Evolutionary conservation across 1,140 invertebrate genomes (phyloP), one percentile per base, ranked within the genome.

Genomic region (Diprion similis): DNA sequence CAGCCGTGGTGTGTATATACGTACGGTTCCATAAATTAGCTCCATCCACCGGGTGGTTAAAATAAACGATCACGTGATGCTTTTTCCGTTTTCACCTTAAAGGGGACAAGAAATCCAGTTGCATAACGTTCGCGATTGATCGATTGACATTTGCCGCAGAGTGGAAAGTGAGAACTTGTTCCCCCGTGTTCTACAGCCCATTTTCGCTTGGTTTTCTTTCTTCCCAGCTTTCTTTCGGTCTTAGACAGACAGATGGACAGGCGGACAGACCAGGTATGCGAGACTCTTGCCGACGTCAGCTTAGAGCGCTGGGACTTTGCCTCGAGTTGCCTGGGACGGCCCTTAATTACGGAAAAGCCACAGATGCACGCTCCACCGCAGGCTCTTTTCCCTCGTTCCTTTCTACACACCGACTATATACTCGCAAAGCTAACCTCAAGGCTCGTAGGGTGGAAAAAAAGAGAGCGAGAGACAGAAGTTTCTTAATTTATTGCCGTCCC

Each of bases 331-430:
- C n/a, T 15, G 11, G 51, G 51, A 59, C 51, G 9, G 51, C 51
- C 51, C 51, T 59, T 59, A 59, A 59, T 59, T 59, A 59, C 51
- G 51, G 51, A 59, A 59, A 59, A 59, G 51, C 51, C 51, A 59
- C 51, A 59, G 51, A 59, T 59, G 51, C 51, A 59, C 51, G 51
- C 51, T 59, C 51, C 51, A 59, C 51, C 51, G 51, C 51, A 17
- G 51, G 51, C 51, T 59, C 51, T 59, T 17, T 59, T 17, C n/a
- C 51, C n/a, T 59, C 51, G 51, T 17, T 17, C 11, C n/a, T 59
- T 15, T 9, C 51, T 59, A 37, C 24, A 37, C 24, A 37, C 51
- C n/a, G 51, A 17, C 51, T 37, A 37, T 59, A 59, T 15, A 59
- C 51, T 59, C n/a, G 51, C 6, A 17, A 8, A 15, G 51, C 51